A percentile compares a stretch with the other conserved stretches of the same genome.
Conservation (phyloP, 37 sponge, comb jelly and placozoan species). For the Hormiphora californensis region DNA sequence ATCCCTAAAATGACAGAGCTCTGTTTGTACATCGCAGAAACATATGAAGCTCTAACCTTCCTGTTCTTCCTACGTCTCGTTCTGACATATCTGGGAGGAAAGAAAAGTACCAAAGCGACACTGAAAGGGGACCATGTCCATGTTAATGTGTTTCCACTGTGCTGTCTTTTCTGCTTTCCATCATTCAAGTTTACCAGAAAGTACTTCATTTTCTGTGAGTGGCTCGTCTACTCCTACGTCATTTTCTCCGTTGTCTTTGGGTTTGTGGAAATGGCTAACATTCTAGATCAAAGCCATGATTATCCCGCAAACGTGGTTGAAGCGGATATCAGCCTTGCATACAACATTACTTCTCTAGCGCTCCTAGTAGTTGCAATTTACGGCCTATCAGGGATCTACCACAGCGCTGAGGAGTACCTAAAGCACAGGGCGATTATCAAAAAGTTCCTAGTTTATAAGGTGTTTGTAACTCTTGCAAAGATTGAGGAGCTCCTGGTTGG, state of each 20-base stretch:
- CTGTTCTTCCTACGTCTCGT: slow-evolving; percentile 32
- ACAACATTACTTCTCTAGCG: background rate
- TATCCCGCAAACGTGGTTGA: slow-evolving; percentile 6
- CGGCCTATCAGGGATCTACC: slow-evolving; percentile 42
- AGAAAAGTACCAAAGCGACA: slow-evolving; percentile 14
- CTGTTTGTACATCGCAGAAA: background rate
- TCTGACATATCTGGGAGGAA: slow-evolving; percentile 13
- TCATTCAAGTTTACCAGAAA: slow-evolving; percentile 13
- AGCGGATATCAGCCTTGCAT: background rate
- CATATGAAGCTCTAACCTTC: slow-evolving; percentile 10
- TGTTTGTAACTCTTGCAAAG: background rate
- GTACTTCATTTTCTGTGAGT: slow-evolving; percentile 42
- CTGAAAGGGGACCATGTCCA: background rate
- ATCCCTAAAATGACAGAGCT: background rate
- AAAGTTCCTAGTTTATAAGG: slow-evolving; percentile 41
- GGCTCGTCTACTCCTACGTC: background rate
- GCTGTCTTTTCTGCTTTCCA: slow-evolving; percentile 28
- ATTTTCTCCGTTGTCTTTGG: background rate
- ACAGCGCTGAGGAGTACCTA: slow-evolving; percentile 14
- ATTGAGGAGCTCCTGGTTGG: background rate
- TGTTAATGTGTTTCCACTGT: background rate
- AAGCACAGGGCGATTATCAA: background rate
- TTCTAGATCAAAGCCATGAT: background rate
- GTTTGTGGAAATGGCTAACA: background rate
- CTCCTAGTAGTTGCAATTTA: slow-evolving; percentile 17